Evolutionary conservation across 2,113 vertebrate species (phyloP), one percentile per base, ranked within the genome.

Genomic region (Pachypanchax playfairii): DNA sequence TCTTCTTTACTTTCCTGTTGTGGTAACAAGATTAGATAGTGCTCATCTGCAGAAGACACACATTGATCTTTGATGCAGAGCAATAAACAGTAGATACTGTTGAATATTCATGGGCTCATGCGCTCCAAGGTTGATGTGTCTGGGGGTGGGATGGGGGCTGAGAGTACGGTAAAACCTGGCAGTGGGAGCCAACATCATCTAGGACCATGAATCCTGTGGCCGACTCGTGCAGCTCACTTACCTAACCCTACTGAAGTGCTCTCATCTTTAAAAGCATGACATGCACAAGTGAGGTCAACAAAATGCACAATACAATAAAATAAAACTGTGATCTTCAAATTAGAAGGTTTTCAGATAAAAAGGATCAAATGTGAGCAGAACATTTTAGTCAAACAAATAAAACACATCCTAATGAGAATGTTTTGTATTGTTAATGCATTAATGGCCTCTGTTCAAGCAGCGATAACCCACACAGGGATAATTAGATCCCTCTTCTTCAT

Each of bases 31-130:
- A 77, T 73, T 42, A 70, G 61, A 66, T 36, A n/a, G 69, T 15
- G 61, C 61, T 77, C 57, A 56, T 73, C 70, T 68, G 44, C 66
- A 67, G 61, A 73, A 76, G 61, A 62, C 79, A 71, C 52, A 14
- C 58, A 77, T 73, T 82, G 79, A 85, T 78, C 73, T 65, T 39
- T 82, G 65, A 56, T 78, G 69, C 83, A 73, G 70, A 46, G 59
- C 68, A 65, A 71, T 76, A 73, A 68, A 82, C 66, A 72, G 44
- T 11, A 39, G 62, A 79, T 56, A 38, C 60, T 60, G 72, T 18
- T 85, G 76, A 87, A 88, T 87, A 86, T 84, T 85, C 74, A 85
- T 87, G 73, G 62, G 25, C 51, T 33, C 61, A 62, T 12, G 9
- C 48, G 50, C 47, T 73, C 57, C 72, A 67, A 82, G 39, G 68